Base-by-base conservation (phyloP, 2,888 invertebrate genomes). In the Nipponacmea schrenckii region DNA sequence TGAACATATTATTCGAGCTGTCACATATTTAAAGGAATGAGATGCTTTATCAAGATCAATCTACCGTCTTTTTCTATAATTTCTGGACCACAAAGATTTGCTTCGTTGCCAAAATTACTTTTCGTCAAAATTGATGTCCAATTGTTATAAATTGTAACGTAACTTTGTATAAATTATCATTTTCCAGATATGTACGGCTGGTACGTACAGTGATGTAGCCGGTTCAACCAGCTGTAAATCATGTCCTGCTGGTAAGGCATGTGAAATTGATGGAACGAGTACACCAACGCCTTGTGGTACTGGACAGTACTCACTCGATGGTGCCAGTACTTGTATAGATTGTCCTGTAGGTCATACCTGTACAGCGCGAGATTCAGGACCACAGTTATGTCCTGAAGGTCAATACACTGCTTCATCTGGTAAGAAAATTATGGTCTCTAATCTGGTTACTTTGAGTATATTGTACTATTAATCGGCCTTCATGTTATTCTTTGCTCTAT, bases 171-270 rank as follows among this genome's bases (percentile, higher is more conserved):
- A 1, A 39, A 14, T 12, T 14, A 17, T 56, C 62, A 66, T 66
- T 26, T 67, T 72, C 26, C 75, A 84, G 83, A 67, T 72, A 48
- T 84, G 84, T 76, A 46, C 77, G 20, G 77, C 77, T 10, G 85
- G 85, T 20, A 46, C 74, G n/a, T 81, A 81, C 77, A 80, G 80
- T 65, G 71, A 70, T 66, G 72, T 70, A 1, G 77, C 83, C 20
- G 86, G 85, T 14, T 76, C 85, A 2, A 75, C 75, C 7, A 68
- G 78, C 26, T 87, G 87, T 74, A 75, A 71, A 8, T 20, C 73
- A 1, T 87, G 87, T 73, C 85, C 84, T n/a, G 83, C 83, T 0
- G 87, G 87, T 17, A 72, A 76, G 24, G 75, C 75, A 20, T 87
- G 87, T 70, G 64, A 80, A 8, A 72, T 71, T 4, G 65, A 73